Percentiles rank a stretch among this genome's conserved stretches.
Conservation (phyloP, 2,888 invertebrate genomes). For the Eupithecia exiguata region DNA sequence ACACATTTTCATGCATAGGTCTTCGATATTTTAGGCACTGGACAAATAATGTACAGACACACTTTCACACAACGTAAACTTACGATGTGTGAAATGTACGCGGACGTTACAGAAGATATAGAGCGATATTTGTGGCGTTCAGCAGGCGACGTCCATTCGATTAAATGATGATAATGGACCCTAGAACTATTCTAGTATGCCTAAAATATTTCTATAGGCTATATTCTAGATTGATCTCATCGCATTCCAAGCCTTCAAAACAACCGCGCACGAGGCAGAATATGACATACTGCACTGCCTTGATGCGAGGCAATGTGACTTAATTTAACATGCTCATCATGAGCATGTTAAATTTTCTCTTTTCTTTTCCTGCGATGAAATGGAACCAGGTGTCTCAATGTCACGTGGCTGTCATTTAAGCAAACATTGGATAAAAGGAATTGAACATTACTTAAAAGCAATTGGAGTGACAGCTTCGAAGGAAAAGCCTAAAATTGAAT, state of each 20-base stretch:
- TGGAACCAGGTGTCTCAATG: background rate
- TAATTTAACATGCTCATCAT: too few relatives aligned
- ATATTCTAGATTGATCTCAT: background rate
- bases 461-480: background rate
- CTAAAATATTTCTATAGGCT: background rate
- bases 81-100: background rate
- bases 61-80: background rate
- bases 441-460: background rate
- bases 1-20: background rate
- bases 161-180: background rate
- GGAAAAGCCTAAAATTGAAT: background rate
- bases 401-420: background rate
- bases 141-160: background rate
- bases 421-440: background rate
- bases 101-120: background rate
- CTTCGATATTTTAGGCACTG: background rate
- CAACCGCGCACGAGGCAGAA: background rate
- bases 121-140: background rate
- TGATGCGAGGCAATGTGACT: background rate
- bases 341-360: too few relatives aligned
- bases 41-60: background rate
- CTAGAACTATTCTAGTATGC: background rate
- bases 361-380: background rate
- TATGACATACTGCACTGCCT: too few relatives aligned
- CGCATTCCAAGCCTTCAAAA: background rate